Evolutionary conservation across 2,113 vertebrate genomes (phyloP).

Genomic region (Probosciger aterrimus): DNA sequence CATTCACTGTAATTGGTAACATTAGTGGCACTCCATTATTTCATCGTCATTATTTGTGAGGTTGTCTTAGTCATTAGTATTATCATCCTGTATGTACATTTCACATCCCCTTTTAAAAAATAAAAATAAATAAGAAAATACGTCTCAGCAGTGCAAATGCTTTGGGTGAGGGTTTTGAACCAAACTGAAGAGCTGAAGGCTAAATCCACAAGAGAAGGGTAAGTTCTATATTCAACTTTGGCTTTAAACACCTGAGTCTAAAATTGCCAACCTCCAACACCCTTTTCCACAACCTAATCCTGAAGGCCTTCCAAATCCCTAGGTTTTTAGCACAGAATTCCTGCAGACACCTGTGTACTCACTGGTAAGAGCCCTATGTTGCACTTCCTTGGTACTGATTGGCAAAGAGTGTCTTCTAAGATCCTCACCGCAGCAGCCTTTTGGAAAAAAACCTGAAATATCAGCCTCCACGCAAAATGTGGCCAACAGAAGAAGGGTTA

Average conservation of each 20-base stretch:
- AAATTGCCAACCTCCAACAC: neutral
- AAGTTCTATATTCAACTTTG: neutral
- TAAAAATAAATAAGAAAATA: neutral
- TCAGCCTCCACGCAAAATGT: neutral
- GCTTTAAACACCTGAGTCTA: neutral
- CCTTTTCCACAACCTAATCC: neutral
- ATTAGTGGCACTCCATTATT: conserved; percentile 9
- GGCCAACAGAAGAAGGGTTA: neutral
- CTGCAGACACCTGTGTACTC: neutral
- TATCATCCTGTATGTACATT: neutral
- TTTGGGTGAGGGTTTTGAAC: neutral
- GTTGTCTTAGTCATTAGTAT: neutral
- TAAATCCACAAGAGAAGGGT: neutral
- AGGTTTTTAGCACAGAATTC: neutral
- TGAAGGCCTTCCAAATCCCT: neutral
- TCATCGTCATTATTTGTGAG: conserved; percentile 30
- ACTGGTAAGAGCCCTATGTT: neutral
- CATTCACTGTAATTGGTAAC: conserved; percentile 23
- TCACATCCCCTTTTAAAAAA: neutral
- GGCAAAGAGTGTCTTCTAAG: neutral
- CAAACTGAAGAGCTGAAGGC: neutral
- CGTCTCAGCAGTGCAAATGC: neutral
- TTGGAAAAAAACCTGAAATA: neutral
- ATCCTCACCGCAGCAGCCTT: neutral
- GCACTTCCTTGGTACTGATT: neutral